Base-by-base conservation (phyloP, 1,140 invertebrate genomes). In the Bicyclus anynana region DNA sequence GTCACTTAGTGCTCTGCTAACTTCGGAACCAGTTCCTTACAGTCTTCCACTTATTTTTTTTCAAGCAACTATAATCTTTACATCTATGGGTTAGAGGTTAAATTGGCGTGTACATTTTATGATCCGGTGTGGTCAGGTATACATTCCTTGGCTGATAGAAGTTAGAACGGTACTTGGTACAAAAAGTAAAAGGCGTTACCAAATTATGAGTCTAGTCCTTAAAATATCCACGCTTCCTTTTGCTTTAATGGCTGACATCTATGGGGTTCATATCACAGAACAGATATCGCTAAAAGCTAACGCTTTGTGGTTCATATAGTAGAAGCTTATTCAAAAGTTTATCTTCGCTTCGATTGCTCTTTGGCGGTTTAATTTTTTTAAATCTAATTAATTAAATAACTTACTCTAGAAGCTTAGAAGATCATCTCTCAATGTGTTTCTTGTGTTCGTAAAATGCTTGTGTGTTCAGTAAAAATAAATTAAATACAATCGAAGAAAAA, bases 21-120 rank as follows among this genome's bases (percentile, higher is more conserved):
- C 54, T 65, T 57, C 52, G 60, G 60, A 76, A 79, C 76, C 76
- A 69, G 76, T 79, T 78, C 52, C 55, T 59, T 68, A 63, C 67
- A 75, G 65, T 68, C 60, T 58, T 51, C 47, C 53, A 50, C 62
- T 59, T 49, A 66, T 59, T 59, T n/a, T 16, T 59, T 53, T 66
- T 61, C 61, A 52, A 35, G 7, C 13, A 27, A 59, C 35, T 46
- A 40, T 59, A 10, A 27, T 33, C 20, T 26, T 26, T 59, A 46
- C 27, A 3, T 2, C 0, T 17, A 40, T 6, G 0, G 14, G n/a
- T 26, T 59, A 59, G 35, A 27, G 27, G 21, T 26, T 37, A 46
- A 17, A 47, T 10, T 20, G 1, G 26, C 14, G 2, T 47, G 33
- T 46, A 16, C 33, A 13, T 0, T 13, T 35, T 50, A 42, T 16